phyloP scores from a whole-genome alignment of 2,888 invertebrate genomes.

The Caenorhabditis imperialis region DNA sequence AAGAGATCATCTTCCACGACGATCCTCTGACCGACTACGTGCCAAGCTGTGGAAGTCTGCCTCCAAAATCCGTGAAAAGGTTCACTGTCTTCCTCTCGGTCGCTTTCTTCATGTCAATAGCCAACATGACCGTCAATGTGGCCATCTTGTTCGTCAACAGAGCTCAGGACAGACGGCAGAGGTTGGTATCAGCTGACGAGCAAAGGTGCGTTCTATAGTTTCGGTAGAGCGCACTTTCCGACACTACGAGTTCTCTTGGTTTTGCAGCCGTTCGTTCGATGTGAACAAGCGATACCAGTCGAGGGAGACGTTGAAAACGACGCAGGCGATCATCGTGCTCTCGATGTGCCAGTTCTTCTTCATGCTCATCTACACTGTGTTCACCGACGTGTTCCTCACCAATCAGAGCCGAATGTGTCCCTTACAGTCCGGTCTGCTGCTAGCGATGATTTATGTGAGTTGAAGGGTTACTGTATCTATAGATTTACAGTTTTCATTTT shows the following conservation, averaged over 20 bases:
- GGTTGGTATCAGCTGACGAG: slow-evolving; percentile 33
- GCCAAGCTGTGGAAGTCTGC: slow-evolving; percentile 28
- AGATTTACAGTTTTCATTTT: slow-evolving; percentile 9
- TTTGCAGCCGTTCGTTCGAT: slow-evolving; percentile 28
- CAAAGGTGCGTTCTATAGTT: slow-evolving; percentile 16
- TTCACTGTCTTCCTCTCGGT: slow-evolving; percentile 18
- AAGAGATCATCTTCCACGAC: slow-evolving; percentile 23
- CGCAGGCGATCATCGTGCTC: slow-evolving; percentile 44
- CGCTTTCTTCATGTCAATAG: slow-evolving; percentile 31
- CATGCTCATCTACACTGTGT: slow-evolving; percentile 23
- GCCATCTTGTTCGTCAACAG: slow-evolving; percentile 20
- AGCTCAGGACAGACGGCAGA: slow-evolving; percentile 29
- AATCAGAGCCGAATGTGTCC: slow-evolving; percentile 11
- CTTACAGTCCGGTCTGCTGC: slow-evolving; percentile 14
- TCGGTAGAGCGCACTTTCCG: background rate
- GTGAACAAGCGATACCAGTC: slow-evolving; percentile 35
- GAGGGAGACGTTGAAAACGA: slow-evolving; percentile 22
- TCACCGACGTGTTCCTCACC: slow-evolving; percentile 21
- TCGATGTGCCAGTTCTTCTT: slow-evolving; percentile 41
- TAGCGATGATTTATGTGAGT: slow-evolving; percentile 37
- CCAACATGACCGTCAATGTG: slow-evolving; percentile 28
- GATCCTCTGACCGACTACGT: slow-evolving; percentile 34
- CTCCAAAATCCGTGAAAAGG: slow-evolving; percentile 6
- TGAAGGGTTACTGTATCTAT: background rate
- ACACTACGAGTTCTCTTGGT: too few relatives aligned